A percentile compares a stretch with the other conserved stretches of the same genome.
phyloP scores from a whole-genome alignment of 2,888 invertebrate genomes.

The Geotrupes spiniger region DNA sequence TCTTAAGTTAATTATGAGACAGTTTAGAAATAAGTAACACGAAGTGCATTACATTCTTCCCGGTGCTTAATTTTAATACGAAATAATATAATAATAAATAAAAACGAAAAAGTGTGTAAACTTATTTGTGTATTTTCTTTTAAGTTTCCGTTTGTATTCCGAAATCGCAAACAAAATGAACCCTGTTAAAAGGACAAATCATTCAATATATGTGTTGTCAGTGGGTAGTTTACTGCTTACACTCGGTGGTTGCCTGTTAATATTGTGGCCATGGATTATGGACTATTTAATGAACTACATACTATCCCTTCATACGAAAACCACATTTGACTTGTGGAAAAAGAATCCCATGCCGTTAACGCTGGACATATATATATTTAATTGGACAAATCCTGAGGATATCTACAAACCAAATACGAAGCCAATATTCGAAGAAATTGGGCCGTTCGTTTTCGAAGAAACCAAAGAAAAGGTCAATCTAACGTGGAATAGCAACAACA shows the following conservation, averaged over 20 bases:
- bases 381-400: conserved; percentile 76
- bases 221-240: conserved; percentile 20
- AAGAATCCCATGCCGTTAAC: conserved; percentile 61
- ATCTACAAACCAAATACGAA: conserved; percentile 57
- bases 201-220: no score
- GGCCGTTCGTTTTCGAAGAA: conserved; percentile 67
- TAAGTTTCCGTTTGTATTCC: no score
- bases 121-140: no score
- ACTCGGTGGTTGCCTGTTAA: conserved; percentile 24
- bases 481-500: conserved; percentile 68
- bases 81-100: no score
- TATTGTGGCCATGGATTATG: conserved; percentile 28
- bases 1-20: no score
- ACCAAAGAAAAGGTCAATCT: conserved; percentile 70
- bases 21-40: no score
- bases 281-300: conserved; percentile 42
- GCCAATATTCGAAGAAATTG: conserved; percentile 56
- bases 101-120: no score
- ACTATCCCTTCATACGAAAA: conserved; percentile 60
- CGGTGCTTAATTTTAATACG: no score
- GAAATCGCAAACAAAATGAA: no score
- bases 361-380: conserved; percentile 70
- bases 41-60: no score
- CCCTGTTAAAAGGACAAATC: no score
- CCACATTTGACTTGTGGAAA: conserved; percentile 69